Evolutionary conservation across 35 echinoderm and acorn worm genomes (phyloP), one percentile per base, ranked within the genome.

Genomic region (Acanthaster planci): DNA sequence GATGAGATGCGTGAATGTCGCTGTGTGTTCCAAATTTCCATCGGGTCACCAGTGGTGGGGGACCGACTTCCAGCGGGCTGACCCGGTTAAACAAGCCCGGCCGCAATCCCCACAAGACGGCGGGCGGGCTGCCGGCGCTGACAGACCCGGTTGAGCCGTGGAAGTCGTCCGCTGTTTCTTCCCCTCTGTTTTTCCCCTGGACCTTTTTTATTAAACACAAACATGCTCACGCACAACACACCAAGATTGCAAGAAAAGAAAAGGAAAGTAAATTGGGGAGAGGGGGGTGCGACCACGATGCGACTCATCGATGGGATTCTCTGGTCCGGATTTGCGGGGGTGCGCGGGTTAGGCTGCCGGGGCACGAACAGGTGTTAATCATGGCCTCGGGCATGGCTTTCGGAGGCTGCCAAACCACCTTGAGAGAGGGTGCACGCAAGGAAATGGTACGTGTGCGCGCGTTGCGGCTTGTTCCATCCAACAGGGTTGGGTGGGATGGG

Each of bases 321-420:
- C 34, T 14, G 56, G 26, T 30, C 64, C 34, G 64, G 64, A 72
- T 72, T 72, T 72, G 64, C 34, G 23, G 64, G 64, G 64, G 26
- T 72, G 64, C 64, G 34, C 23, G 34, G 64, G 18, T 21, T 26
- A 29, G 64, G 19, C 21, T 10, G 21, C 4, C 16, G 29, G 23
- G 34, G 64, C 14, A 72, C 34, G 18, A 26, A 16, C 19, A 10
- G 64, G 64, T 72, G 64, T 72, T 72, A 72, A 72, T 26, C 64
- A 26, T 9, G 30, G 64, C 64, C 64, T 10, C 34, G 30, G 64
- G 64, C 64, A 34, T 26, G n/a, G 64, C 64, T 72, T 72, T 36
- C 10, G 34, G 23, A 47, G 42, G 12, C 12, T 47, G 42, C 12
- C 12, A 47, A 47, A 47, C 42, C 42, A 47, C 42, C 4, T 47